These are phyloP conservation scores for Synanthedon myopaeformis DNA, from an alignment of 2,888 invertebrate species.

Conservation along the genomic window DNA sequence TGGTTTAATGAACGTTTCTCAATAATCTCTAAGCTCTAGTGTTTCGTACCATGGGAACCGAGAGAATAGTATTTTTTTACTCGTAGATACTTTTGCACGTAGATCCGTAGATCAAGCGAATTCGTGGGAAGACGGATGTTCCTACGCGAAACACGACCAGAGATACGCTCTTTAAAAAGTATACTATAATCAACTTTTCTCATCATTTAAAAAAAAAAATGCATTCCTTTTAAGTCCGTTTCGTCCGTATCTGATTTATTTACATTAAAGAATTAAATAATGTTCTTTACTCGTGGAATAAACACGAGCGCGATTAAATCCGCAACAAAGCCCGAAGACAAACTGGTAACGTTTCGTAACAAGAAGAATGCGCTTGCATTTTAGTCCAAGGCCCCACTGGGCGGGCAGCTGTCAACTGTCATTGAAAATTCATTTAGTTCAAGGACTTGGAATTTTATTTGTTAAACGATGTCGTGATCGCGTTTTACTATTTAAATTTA, in stretches of 20 bases:
- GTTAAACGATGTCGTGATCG: too few relatives aligned
- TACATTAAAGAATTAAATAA: too few relatives aligned
- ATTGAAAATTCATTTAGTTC: slow-evolving; percentile 5
- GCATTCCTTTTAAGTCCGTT: slow-evolving; percentile 20
- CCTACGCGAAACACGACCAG: slow-evolving; percentile 28
- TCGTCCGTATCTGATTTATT: too few relatives aligned
- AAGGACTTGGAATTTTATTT: slow-evolving; percentile 1
- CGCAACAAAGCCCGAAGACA: slow-evolving; percentile 7
- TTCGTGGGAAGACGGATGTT: slow-evolving; percentile 34
- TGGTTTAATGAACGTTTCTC: neutral
- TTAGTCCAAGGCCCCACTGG: slow-evolving; percentile 5
- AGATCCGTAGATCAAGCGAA: slow-evolving; percentile 18
- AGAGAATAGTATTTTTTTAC: neutral
- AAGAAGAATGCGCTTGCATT: neutral
- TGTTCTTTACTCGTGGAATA: neutral
- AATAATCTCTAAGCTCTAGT: slow-evolving; percentile 6
- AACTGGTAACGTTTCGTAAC: slow-evolving; percentile 5
- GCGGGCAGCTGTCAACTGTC: slow-evolving; percentile 4
- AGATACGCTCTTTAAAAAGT: slow-evolving; percentile 25
- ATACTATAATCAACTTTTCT: too few relatives aligned
- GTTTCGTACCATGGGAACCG: slow-evolving; percentile 17
- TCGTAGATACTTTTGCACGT: slow-evolving; percentile 12
- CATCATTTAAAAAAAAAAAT: too few relatives aligned
- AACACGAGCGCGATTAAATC: slow-evolving; percentile 3
- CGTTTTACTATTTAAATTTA: too few relatives aligned